These are phyloP conservation scores for Parnassius glacialis DNA, from an alignment of 2,888 invertebrate species.

Conservation along the genomic window DNA sequence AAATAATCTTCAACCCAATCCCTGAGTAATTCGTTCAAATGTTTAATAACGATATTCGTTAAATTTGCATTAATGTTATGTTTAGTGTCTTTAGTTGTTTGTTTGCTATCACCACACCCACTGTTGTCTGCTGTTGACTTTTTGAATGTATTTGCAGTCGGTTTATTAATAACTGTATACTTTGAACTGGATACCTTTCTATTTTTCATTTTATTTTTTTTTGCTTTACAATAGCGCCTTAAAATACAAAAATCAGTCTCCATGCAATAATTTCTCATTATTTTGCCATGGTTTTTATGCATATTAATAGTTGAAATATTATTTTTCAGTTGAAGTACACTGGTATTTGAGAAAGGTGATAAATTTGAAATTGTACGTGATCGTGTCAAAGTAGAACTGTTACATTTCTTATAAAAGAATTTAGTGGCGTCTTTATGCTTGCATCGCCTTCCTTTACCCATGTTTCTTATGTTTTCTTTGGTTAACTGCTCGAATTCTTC, in stretches of 20 bases:
- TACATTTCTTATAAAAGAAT: conserved; percentile 57
- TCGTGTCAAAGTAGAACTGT: conserved; percentile 41
- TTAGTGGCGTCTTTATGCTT: conserved; percentile 41
- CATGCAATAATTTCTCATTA: conserved; percentile 60
- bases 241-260: conserved; percentile 65
- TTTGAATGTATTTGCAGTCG: conserved; percentile 45
- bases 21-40: conserved; percentile 53
- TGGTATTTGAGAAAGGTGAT: conserved; percentile 47
- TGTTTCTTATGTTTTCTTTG: conserved; percentile 32
- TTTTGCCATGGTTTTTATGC: conserved; percentile 41
- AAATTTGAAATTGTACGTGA: conserved; percentile 53
- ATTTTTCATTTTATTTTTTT: conserved; percentile 42
- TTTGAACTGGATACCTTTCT: conserved; percentile 39
- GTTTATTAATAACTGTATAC: conserved; percentile 44
- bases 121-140: conserved; percentile 46
- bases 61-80: conserved; percentile 43
- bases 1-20: conserved; percentile 57
- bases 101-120: conserved; percentile 53
- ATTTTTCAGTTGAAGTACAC: conserved; percentile 45
- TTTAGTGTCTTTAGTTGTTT: conserved; percentile 29
- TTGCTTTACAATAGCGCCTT: conserved; percentile 51
- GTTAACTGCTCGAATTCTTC: conserved; percentile 41
- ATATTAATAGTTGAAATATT: conserved; percentile 41
- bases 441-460: conserved; percentile 47
- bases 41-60: conserved; percentile 52